Percentiles rank a stretch among this genome's conserved stretches.
Evolutionary conservation across 2,888 invertebrate species (phyloP).

Genomic region (Cataglyphis albicans): DNA sequence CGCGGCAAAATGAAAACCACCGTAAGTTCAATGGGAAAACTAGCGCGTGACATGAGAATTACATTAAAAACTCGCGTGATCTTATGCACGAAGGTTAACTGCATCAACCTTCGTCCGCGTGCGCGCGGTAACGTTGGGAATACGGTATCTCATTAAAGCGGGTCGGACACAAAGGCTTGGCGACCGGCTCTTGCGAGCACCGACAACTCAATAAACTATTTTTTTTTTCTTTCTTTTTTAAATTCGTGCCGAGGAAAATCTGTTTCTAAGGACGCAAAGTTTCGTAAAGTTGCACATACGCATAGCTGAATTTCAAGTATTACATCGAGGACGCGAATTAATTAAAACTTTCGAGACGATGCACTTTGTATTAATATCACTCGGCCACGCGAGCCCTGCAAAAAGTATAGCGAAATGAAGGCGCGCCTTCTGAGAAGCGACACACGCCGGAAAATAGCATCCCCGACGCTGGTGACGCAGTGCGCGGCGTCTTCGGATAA

Average conservation of each 20-base stretch:
- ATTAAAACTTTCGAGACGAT: conserved; percentile 52
- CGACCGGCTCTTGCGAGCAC: conserved; percentile 1
- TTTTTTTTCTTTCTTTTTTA: conserved; percentile 39
- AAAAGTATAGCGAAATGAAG: conserved; percentile 62
- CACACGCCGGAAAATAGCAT: conserved; percentile 38
- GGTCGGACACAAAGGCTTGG: conserved; percentile 15
- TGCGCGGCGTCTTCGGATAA: conserved; percentile 67
- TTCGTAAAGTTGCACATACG: conserved; percentile 4
- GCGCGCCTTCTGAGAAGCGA: conserved; percentile 54
- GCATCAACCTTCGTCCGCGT: conserved; percentile 45
- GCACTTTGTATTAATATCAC: conserved; percentile 67
- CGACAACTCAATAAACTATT: conserved; percentile 34
- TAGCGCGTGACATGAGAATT: conserved; percentile 49
- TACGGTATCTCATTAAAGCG: conserved; percentile 23
- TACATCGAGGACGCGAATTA: conserved; percentile 65
- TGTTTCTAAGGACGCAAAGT: conserved; percentile 10
- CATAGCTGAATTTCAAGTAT: conserved; percentile 26
- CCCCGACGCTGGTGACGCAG: conserved; percentile 47
- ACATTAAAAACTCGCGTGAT: conserved; percentile 55
- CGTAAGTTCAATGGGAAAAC: conserved; percentile 47
- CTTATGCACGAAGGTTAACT: conserved; percentile 52
- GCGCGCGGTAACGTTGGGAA: not conserved
- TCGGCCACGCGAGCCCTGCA: conserved; percentile 18
- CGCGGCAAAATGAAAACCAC: conserved; percentile 27
- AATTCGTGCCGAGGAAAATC: conserved; percentile 13